These are phyloP conservation scores for Drosophila nigromelanica DNA, from an alignment of 1,140 invertebrate genomes.

Conservation along the genomic window DNA sequence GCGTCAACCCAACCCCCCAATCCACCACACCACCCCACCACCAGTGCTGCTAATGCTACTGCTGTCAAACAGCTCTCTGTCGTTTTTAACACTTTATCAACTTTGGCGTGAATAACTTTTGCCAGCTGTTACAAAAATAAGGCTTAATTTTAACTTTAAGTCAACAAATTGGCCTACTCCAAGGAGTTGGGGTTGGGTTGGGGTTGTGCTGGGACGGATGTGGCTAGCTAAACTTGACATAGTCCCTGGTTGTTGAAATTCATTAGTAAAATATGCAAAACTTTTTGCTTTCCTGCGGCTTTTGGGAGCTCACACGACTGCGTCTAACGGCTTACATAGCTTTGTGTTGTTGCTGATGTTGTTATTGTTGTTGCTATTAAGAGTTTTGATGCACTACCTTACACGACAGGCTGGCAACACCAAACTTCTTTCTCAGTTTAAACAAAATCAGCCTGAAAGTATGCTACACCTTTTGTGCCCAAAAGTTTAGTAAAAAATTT, in stretches of 20 bases:
- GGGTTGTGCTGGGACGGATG: background rate
- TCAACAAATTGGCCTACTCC: conserved; percentile 32
- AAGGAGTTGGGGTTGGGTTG: background rate
- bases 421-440: conserved; percentile 28
- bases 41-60: background rate
- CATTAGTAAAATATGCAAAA: conserved; percentile 40
- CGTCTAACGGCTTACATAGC: conserved; percentile 19
- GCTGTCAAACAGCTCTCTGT: background rate
- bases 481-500: background rate
- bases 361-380: conserved; percentile 3
- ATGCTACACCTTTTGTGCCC: conserved; percentile 26
- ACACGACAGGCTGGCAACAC: conserved; percentile 55
- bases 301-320: conserved; percentile 12
- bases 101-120: conserved; percentile 19
- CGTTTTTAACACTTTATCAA: conserved; percentile 11
- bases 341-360: conserved; percentile 6
- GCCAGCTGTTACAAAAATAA: conserved; percentile 23
- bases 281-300: background rate
- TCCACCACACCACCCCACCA: background rate
- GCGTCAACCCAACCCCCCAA: too few relatives aligned
- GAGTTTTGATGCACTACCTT: conserved; percentile 15
- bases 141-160: conserved; percentile 20
- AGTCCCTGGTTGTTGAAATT: conserved; percentile 22
- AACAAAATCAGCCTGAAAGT: conserved; percentile 54
- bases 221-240: conserved; percentile 37